Evolutionary conservation across 2,888 invertebrate genomes (phyloP), one percentile per base, ranked within the genome.

Genomic region (Neuroscelio doddi): DNA sequence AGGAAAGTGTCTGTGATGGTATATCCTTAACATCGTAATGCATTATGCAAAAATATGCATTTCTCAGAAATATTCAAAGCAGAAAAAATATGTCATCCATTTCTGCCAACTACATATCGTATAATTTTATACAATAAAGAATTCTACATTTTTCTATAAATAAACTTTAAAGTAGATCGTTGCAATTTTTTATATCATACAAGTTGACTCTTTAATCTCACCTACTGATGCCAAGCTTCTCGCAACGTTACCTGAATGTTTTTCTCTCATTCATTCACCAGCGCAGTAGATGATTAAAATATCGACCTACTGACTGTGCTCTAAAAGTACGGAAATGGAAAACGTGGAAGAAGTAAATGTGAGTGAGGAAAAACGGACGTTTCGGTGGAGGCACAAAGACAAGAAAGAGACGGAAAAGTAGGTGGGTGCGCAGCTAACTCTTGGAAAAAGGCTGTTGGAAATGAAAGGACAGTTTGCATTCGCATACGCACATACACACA

Each of bases 401-500:
- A 32, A 64, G 49, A 24, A 44, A 47, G 65, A 50, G 17, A 51
- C 26, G 38, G 47, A 46, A 16, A 52, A 47, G 49, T 49, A 57
- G 24, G 27, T 30, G 30, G 21, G 42, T 32, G 21, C 39, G 36
- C 24, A n/a, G 41, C 14, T 8, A 21, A 24, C 21, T 16, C 26
- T 42, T 24, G 3, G 44, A 71, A 70, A 72, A 69, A 65, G 72
- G 74, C 74, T 76, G 75, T 70, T 74, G 73, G n/a, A n/a, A n/a
- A n/a, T n/a, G 27, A 29, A 52, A 47, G 45, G n/a, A n/a, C n/a
- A n/a, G n/a, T n/a, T n/a, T n/a, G 53, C 46, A 64, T n/a, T n/a
- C 62, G 64, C 69, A 69, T 65, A 64, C 68, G 65, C 64, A 57
- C 65, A 69, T 59, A 73, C 76, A 77, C 78, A 78, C 78, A 76